phyloP scores from a whole-genome alignment of 2,113 vertebrate genomes.

The Otis tarda region DNA sequence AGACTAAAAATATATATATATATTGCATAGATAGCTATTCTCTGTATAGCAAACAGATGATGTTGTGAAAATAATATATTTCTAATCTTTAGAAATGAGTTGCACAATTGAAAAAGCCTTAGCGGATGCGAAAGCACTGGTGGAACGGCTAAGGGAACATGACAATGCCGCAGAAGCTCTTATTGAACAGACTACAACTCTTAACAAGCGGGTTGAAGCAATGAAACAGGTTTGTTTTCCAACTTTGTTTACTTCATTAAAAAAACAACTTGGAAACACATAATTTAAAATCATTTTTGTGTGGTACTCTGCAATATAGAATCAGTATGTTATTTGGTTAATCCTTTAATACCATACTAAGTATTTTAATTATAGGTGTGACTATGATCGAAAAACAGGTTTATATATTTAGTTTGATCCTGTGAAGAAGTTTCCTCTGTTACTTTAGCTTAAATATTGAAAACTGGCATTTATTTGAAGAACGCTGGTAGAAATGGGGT shows the following conservation, averaged over 20 bases:
- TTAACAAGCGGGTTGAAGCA: conserved; percentile 95
- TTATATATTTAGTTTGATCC: not conserved
- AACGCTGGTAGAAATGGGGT: not conserved
- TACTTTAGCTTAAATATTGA: not conserved
- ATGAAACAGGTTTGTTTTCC: conserved; percentile 91
- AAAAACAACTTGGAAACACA: not conserved
- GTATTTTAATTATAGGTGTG: not conserved
- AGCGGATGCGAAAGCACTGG: conserved; percentile 93
- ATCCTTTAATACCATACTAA: not conserved
- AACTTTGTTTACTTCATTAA: not conserved
- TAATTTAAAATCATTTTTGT: not conserved
- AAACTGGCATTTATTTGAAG: not conserved
- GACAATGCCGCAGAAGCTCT: conserved; percentile 93
- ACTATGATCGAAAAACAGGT: not conserved
- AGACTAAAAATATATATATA: not conserved
- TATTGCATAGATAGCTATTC: not conserved
- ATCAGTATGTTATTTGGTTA: not conserved
- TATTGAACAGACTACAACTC: conserved; percentile 94
- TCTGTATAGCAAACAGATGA: not conserved
- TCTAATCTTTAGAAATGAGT: conserved; percentile 82
- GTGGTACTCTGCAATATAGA: not conserved
- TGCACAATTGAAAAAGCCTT: conserved; percentile 93
- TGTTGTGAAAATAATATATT: not conserved
- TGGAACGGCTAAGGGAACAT: conserved; percentile 92
- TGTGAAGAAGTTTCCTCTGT: not conserved